Evolutionary conservation across 2,888 invertebrate species (phyloP), one percentile per base, ranked within the genome.

Genomic region (Acronicta aceris): DNA sequence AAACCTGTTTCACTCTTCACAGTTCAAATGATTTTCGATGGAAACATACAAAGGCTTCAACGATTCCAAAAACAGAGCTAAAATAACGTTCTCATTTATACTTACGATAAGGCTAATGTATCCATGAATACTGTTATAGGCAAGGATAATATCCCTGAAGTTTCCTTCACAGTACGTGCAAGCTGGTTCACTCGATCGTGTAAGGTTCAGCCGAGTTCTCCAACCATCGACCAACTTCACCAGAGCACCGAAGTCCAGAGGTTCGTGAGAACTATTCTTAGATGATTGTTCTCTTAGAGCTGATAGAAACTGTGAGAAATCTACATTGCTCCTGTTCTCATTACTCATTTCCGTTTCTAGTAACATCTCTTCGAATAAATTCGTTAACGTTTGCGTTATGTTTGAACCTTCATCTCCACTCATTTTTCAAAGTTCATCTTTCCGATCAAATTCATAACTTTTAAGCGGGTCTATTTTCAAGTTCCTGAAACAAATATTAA

Each of bases 41-140:
- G 47, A 42, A 15, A 9, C 38, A 2, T 59, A 40, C 33, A 21
- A 27, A 27, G 15, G 25, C 36, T 43, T 15, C 9, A 48, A 41
- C 36, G 27, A 38, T 41, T 41, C 1, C 1, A n/a, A 53, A 59
- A 36, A 45, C 5, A 38, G 13, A 15, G 51, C 15, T 33, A 33
- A 17, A 51, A 40, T 45, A 38, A 33, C 21, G 38, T 0, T 25
- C 9, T 30, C 17, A 4, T 30, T 40, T 15, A 48, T 80, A 94
- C 96, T 95, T 82, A 98, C 98, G 76, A 97, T 93, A 13, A 98
- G 94, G 53, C 98, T 97, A 68, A 97, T 95, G 87, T 98, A 98
- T 63, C 98, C 98, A 87, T 99, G 98, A 64, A 97, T 95, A 51
- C 96, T 91, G 67, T 96, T 95, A 87, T 98, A 98, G 0, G 94